These are phyloP conservation scores for Omphaloscelis lunosa DNA, from an alignment of 2,888 invertebrate species.

Conservation along the genomic window DNA sequence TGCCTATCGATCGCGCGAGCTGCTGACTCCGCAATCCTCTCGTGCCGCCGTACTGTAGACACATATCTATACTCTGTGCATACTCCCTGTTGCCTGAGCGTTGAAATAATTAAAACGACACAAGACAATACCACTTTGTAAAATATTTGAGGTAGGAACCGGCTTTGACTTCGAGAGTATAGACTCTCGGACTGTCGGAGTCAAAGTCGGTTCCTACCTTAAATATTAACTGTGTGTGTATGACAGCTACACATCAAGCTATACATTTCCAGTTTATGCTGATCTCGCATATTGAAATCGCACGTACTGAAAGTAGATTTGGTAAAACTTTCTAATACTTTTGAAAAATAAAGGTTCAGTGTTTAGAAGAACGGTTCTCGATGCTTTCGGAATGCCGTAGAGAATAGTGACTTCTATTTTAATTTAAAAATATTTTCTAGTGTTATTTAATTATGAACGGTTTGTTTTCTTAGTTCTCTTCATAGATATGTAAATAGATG, in stretches of 20 bases:
- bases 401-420: neutral
- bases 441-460: neutral
- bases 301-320: too few species aligned
- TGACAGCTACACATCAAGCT: too few species aligned
- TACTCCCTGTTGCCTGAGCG: constrained; percentile 26
- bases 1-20: constrained; percentile 84
- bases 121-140: neutral
- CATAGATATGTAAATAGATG: constrained; percentile 34
- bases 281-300: too few species aligned
- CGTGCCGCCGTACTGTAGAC: constrained; percentile 44
- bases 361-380: neutral
- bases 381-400: neutral
- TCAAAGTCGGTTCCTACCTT: too few species aligned
- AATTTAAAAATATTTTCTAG: neutral
- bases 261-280: too few species aligned
- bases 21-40: constrained; percentile 83
- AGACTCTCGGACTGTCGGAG: too few species aligned
- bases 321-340: neutral
- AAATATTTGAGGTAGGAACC: neutral
- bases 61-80: constrained; percentile 31
- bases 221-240: too few species aligned
- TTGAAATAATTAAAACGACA: constrained; percentile 10
- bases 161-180: neutral
- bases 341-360: neutral
- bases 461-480: constrained; percentile 20